These are phyloP conservation scores for Parelbella ahira DNA, from an alignment of 2,888 invertebrate species.

Conservation along the genomic window DNA sequence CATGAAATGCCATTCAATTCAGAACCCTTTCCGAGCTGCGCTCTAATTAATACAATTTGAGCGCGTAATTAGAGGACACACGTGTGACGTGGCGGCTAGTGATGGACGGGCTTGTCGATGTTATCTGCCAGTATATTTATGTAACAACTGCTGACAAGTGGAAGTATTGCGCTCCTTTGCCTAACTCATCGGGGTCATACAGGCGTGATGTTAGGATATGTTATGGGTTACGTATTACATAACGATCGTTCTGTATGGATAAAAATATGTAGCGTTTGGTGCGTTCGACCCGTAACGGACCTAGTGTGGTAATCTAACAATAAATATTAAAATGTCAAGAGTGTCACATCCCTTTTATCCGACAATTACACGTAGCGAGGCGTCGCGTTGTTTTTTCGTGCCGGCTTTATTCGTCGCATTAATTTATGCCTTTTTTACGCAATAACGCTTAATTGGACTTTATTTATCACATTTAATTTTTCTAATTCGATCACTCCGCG, in stretches of 20 bases:
- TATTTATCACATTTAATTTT: conserved; percentile 80
- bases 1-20: conserved; percentile 58
- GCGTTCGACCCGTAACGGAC: no score
- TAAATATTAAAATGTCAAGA: no score
- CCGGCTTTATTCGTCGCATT: conserved; percentile 50
- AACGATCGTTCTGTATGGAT: no score
- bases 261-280: no score
- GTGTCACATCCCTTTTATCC: conserved; percentile 49
- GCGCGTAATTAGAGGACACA: conserved; percentile 70
- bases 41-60: conserved; percentile 78
- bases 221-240: no score
- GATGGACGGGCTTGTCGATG: not conserved
- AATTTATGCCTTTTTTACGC: conserved; percentile 81
- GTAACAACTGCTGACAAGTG: no score
- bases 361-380: conserved; percentile 46
- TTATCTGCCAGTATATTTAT: not conserved
- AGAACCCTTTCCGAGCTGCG: conserved; percentile 70
- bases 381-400: conserved; percentile 34
- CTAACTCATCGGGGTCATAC: no score
- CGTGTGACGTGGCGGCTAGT: conserved; percentile 47
- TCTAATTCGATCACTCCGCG: conserved; percentile 74
- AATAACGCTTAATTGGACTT: conserved; percentile 78
- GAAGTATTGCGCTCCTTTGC: no score
- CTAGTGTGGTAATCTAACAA: no score
- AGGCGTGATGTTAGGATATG: no score